These are phyloP conservation scores for Manacus vitellinus DNA, from an alignment of 2,113 vertebrate genomes.

Conservation along the genomic window DNA sequence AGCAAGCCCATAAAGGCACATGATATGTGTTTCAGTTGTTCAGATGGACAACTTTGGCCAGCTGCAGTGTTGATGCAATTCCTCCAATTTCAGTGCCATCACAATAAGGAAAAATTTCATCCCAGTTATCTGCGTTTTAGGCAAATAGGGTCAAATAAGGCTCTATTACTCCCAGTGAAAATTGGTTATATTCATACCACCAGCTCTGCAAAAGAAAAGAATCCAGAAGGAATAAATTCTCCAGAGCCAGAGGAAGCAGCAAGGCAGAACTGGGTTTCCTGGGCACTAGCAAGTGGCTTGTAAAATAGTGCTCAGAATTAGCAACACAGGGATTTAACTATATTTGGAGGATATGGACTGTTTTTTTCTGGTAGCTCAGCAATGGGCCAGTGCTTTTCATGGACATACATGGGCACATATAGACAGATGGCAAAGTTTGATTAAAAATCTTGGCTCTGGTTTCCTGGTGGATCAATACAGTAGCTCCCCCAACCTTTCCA, in stretches of 20 bases:
- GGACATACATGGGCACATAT: accelerated
- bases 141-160: neutral
- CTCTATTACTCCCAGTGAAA: neutral
- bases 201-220: neutral
- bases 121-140: neutral
- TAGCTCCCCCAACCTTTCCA: neutral
- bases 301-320: neutral
- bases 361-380: neutral
- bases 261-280: neutral
- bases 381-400: neutral
- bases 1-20: neutral
- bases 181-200: neutral
- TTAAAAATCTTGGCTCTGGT: neutral
- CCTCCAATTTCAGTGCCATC: neutral
- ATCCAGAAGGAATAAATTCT: neutral
- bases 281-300: neutral
- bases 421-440: neutral
- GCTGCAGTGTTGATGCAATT: neutral
- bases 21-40: accelerated
- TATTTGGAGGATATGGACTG: neutral
- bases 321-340: neutral
- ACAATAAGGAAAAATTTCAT: neutral
- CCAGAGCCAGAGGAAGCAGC: neutral
- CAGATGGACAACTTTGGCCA: neutral
- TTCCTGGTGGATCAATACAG: neutral